Conservation (phyloP, 23 tunicate species). For the Ciona savignyi region DNA sequence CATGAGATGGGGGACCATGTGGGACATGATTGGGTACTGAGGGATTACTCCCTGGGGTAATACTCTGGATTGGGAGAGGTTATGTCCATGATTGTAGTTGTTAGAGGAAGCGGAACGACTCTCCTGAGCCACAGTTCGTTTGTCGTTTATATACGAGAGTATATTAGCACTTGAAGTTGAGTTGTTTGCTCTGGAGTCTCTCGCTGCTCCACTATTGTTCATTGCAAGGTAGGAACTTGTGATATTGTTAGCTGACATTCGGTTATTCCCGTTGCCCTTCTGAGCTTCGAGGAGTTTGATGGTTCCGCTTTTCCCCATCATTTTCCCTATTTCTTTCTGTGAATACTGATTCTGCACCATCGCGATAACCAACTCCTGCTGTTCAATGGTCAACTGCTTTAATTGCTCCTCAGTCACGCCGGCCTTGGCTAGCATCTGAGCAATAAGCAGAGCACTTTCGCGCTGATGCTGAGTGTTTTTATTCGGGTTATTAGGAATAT, state of each 20-base stretch:
- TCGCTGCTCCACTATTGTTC: background rate
- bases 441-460: conserved; percentile 30
- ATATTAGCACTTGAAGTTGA: background rate
- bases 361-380: conserved; percentile 58
- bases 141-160: background rate
- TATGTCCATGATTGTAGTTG: background rate
- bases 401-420: conserved; percentile 74
- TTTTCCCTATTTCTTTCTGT: conserved; percentile 36
- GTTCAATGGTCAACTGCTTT: conserved; percentile 58
- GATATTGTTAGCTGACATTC: background rate
- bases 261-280: background rate
- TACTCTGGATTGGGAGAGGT: background rate
- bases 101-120: background rate
- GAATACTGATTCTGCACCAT: conserved; percentile 61
- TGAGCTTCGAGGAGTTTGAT: conserved; percentile 1
- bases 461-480: conserved; percentile 15
- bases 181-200: background rate
- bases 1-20: conserved; percentile 24
- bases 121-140: background rate
- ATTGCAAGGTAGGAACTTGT: background rate
- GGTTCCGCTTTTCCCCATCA: conserved; percentile 14
- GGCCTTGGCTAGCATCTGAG: conserved; percentile 62
- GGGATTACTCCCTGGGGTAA: conserved; percentile 23
- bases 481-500: background rate
- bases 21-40: conserved; percentile 27